Conservation (phyloP, 1,140 invertebrate species). For the Drosophila leontia region DNA sequence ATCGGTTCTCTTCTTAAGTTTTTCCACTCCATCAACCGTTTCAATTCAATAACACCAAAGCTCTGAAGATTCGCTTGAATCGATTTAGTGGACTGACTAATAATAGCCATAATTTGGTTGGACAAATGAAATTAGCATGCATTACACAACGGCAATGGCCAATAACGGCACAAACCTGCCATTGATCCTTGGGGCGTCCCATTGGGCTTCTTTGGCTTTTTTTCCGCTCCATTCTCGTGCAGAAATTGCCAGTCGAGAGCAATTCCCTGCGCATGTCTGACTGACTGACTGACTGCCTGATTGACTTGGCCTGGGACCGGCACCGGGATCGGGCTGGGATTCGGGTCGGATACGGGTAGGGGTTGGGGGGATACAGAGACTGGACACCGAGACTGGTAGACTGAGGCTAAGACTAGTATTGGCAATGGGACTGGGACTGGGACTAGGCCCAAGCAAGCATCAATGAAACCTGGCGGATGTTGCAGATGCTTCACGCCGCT, state of each 20-base stretch:
- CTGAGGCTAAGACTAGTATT: constrained; percentile 7
- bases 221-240: constrained; percentile 36
- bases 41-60: constrained; percentile 38
- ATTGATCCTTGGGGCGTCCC: constrained; percentile 80
- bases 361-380: neutral
- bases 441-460: constrained; percentile 42
- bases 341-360: neutral
- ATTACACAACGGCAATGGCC: constrained; percentile 72
- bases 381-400: constrained; percentile 13
- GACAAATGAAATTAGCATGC: constrained; percentile 80
- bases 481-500: constrained; percentile 61
- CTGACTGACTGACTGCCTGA: constrained; percentile 71
- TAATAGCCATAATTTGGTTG: constrained; percentile 77
- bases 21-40: constrained; percentile 31
- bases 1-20: neutral
- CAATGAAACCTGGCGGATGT: constrained; percentile 71
- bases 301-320: constrained; percentile 68
- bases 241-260: constrained; percentile 48
- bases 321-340: neutral
- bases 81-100: constrained; percentile 37
- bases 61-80: constrained; percentile 26
- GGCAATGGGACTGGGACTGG: constrained; percentile 29
- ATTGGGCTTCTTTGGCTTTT: constrained; percentile 40
- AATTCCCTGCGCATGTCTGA: constrained; percentile 73
- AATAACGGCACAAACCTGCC: constrained; percentile 81